Percentiles rank a stretch among this genome's conserved stretches.
phyloP scores from a whole-genome alignment of 2,888 invertebrate species.

The Dynastes maya region DNA sequence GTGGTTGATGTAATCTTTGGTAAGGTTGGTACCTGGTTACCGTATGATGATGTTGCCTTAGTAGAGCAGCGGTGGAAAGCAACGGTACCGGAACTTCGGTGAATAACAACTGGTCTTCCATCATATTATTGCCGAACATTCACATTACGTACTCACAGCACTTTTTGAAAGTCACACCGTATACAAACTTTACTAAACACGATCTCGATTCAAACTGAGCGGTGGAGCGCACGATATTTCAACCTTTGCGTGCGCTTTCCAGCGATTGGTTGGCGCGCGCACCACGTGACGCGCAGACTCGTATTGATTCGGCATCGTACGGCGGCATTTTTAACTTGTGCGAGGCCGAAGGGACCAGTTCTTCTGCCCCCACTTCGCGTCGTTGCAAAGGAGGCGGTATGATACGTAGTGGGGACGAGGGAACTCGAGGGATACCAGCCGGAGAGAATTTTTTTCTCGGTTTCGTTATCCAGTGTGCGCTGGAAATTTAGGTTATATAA shows the following conservation, averaged over 20 bases:
- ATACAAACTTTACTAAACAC: slow-evolving; percentile 64
- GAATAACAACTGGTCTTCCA: slow-evolving; percentile 75
- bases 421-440: slow-evolving; percentile 42
- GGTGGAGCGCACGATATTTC: slow-evolving; percentile 54
- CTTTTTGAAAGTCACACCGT: slow-evolving; percentile 50
- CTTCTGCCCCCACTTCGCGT: slow-evolving; percentile 30
- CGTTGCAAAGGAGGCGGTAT: slow-evolving; percentile 46
- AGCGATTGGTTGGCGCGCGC: slow-evolving; percentile 67
- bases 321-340: slow-evolving; percentile 87
- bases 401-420: slow-evolving; percentile 27
- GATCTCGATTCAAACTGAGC: slow-evolving; percentile 60
- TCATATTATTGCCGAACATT: slow-evolving; percentile 72
- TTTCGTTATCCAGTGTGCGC: slow-evolving; percentile 44
- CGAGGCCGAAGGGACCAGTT: slow-evolving; percentile 59
- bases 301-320: slow-evolving; percentile 86
- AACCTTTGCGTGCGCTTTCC: slow-evolving; percentile 50
- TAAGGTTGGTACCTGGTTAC: slow-evolving; percentile 74
- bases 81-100: slow-evolving; percentile 75
- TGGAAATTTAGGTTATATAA: slow-evolving; percentile 62
- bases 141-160: slow-evolving; percentile 57
- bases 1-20: slow-evolving; percentile 80
- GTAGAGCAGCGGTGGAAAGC: slow-evolving; percentile 71
- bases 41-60: slow-evolving; percentile 71
- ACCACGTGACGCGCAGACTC: slow-evolving; percentile 77
- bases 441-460: slow-evolving; percentile 30